Evolutionary conservation across 2,888 invertebrate genomes (phyloP), one percentile per base, ranked within the genome.

Genomic region (Andrena bucephala): DNA sequence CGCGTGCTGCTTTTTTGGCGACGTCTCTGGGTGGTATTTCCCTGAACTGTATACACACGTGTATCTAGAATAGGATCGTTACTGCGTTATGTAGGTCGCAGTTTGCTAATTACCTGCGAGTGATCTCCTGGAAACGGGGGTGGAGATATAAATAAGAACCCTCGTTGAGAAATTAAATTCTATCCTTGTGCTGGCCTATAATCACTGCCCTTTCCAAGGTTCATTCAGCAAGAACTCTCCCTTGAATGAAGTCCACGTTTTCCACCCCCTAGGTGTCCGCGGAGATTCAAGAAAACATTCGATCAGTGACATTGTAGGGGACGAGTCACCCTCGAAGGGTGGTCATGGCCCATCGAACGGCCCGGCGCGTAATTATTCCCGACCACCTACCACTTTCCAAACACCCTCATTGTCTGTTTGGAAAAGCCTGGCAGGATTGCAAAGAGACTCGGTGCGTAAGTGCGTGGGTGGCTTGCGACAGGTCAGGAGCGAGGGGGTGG

Each of bases 401-500:
- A 36, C 36, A 52, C 52, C 52, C 20, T 8, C 8, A 20, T 20
- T 20, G 20, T 7, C 20, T 20, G 20, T 20, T 52, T 6, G 4
- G 13, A 69, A 54, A 62, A 60, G 27, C 8, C 29, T 7, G 36
- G n/a, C 16, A 31, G 69, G 50, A n/a, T 36, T 57, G 59, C 36
- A 24, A 60, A 20, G 77, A 77, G 69, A 67, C 48, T 42, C 69
- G 68, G 84, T 89, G 88, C 86, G 85, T 86, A 85, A 87, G 84
- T 88, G 92, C 90, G 92, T 92, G 91, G 91, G 89, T 84, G 89
- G 85, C 78, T 93, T 93, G 93, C 90, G 92, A 91, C 92, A 93
- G 93, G 93, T 94, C 93, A 93, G 93, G 92, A 91, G 92, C 90
- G 87, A 82, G 67, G 62, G 72, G 76, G 81, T 78, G 77, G 27